phyloP scores from a whole-genome alignment of 2,888 invertebrate genomes.

The Phymatocera aterrima region DNA sequence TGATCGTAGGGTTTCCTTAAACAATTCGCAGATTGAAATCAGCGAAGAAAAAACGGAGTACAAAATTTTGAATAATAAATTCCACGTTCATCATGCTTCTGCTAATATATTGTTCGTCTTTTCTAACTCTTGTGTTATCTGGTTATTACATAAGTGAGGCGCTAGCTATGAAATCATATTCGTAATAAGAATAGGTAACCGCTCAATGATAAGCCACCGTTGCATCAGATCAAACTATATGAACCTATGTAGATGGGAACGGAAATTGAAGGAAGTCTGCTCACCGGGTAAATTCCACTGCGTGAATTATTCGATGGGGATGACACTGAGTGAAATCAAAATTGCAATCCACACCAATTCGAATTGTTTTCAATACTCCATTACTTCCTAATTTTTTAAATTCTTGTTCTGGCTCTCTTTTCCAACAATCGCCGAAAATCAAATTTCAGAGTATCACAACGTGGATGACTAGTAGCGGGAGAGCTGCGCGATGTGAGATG shows the following conservation, averaged over 20 bases:
- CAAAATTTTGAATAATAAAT: too few relatives aligned
- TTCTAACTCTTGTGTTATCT: too few relatives aligned
- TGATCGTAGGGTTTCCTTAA: too few relatives aligned
- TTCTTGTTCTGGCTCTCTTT: neutral
- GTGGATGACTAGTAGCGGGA: neutral
- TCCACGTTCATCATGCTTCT: too few relatives aligned
- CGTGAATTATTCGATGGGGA: neutral
- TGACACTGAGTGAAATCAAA: neutral
- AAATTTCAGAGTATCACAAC: neutral
- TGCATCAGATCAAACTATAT: conserved; percentile 1
- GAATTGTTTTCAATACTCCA: too few relatives aligned
- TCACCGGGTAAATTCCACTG: neutral
- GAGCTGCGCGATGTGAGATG: neutral
- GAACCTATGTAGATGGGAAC: neutral
- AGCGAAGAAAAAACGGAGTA: too few relatives aligned
- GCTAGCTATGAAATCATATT: too few relatives aligned
- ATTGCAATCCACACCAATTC: neutral
- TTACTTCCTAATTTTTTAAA: neutral
- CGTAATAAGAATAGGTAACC: neutral
- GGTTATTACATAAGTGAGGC: too few relatives aligned
- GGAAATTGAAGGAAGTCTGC: neutral
- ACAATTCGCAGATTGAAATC: too few relatives aligned
- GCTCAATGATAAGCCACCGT: neutral
- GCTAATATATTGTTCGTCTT: too few relatives aligned
- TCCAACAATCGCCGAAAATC: neutral